These are phyloP conservation scores for Zalophus californianus DNA, from an alignment of 2,797 vertebrate genomes.

Conservation along the genomic window DNA sequence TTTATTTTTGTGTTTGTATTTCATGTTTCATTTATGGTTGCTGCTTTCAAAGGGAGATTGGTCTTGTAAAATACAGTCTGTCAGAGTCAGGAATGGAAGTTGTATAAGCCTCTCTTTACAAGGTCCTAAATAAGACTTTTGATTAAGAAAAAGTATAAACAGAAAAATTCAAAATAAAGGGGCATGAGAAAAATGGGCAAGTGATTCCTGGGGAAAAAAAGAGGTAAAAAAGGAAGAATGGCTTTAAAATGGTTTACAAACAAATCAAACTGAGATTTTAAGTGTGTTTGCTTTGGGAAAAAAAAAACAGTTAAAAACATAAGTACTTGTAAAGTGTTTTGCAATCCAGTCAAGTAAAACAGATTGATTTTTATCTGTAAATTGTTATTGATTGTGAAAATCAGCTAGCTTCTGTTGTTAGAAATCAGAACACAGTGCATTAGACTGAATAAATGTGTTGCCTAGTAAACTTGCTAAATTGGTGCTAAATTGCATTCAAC, in stretches of 20 bases:
- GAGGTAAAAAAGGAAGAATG: conserved; percentile 47
- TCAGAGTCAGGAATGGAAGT: neutral
- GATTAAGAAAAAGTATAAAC: neutral
- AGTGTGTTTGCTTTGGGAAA: conserved; percentile 52
- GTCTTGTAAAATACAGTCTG: neutral
- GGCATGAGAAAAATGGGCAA: neutral
- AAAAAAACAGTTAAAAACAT: conserved; percentile 77
- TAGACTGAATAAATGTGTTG: conserved; percentile 81
- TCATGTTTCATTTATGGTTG: neutral
- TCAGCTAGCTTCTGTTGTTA: conserved; percentile 78
- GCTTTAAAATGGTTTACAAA: conserved; percentile 60
- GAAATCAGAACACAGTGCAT: conserved; percentile 80
- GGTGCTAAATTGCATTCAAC: conserved; percentile 81
- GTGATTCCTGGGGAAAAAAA: neutral
- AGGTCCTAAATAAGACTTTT: neutral
- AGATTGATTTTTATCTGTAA: conserved; percentile 88
- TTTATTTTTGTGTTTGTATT: neutral
- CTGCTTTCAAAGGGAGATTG: neutral
- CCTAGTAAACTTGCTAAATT: conserved; percentile 82
- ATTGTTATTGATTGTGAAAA: conserved; percentile 85
- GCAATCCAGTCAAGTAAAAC: conserved; percentile 77
- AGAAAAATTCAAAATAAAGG: neutral
- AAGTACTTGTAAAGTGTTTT: conserved; percentile 70
- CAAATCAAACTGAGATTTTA: conserved; percentile 63
- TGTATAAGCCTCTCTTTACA: neutral